Evolutionary conservation across 2,888 invertebrate genomes (phyloP).

Genomic region (Perizoma affinitatum): DNA sequence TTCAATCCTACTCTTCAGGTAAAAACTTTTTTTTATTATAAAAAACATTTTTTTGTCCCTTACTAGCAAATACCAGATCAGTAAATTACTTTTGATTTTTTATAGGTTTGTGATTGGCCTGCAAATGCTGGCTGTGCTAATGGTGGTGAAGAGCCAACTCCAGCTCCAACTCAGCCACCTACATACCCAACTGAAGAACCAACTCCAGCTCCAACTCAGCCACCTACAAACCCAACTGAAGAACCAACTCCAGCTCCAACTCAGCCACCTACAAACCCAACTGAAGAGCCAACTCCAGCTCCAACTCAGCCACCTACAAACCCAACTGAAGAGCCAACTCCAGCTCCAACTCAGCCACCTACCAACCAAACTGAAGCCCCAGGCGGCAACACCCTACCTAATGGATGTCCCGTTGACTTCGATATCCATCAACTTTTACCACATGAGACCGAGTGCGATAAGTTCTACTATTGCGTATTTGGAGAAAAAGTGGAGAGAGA

Average conservation of each 20-base stretch:
- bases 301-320: too few relatives aligned
- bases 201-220: too few relatives aligned
- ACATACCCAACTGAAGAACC: too few relatives aligned
- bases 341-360: too few relatives aligned
- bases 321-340: too few relatives aligned
- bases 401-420: slow-evolving; percentile 8
- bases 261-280: too few relatives aligned
- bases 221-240: too few relatives aligned
- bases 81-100: neutral
- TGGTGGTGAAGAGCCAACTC: neutral
- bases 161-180: too few relatives aligned
- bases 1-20: slow-evolving; percentile 18
- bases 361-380: neutral
- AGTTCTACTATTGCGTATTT: slow-evolving; percentile 53
- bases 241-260: too few relatives aligned
- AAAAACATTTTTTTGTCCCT: neutral
- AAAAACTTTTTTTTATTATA: neutral
- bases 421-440: slow-evolving; percentile 47
- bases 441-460: slow-evolving; percentile 48
- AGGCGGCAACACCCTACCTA: too few relatives aligned
- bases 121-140: neutral
- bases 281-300: too few relatives aligned
- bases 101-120: slow-evolving; percentile 29
- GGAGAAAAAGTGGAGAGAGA: slow-evolving; percentile 45
- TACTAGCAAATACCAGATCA: too few relatives aligned